Base-by-base conservation (phyloP, 1,140 invertebrate genomes). In the Tachypleus tridentatus region DNA sequence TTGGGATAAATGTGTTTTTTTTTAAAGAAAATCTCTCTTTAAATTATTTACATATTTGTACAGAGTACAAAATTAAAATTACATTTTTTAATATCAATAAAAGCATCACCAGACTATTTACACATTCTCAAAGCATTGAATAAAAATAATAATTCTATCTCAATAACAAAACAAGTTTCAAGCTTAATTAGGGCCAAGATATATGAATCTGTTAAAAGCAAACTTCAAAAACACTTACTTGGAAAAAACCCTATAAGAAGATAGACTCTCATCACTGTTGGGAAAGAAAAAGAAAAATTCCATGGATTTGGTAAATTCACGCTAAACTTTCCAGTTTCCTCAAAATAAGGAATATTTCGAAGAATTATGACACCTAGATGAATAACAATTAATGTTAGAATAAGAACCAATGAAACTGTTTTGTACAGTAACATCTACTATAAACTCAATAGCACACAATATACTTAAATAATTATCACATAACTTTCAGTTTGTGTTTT, bases 261-360 rank as follows among this genome's bases (percentile, higher is more conserved):
- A 77, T 95, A 93, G 7, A 88, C 63, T 68, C 87, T 82, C 70
- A 97, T 77, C 59, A 91, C 80, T 2, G 83, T 82, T 5, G 91
- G 87, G 78, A 93, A 87, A 75, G 93, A 84, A 75, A 97, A 93
- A 7, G 88, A 82, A 72, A 90, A 85, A 77, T 97, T 97, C 81
- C 82, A 88, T 29, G 77, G 72, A 76, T 96, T 96, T 3, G 93
- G 92, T 73, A 97, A 73, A 1, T 82, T 78, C 3, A 93, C 71
- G 0, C 85, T 86, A 72, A 89, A 93, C 67, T 79, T 84, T 53
- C 83, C 77, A 0, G 89, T 91, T 74, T 93, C 88, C 69, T 93
- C 88, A 76, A 94, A 91, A 72, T 91, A 92, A 4, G 91, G 88
- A 75, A 96, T 89, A 75, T 89, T 72, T 70, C 73, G 71, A 51